These are phyloP conservation scores for Scaeva pyrastri DNA, from an alignment of 2,888 invertebrate species.

Conservation along the genomic window DNA sequence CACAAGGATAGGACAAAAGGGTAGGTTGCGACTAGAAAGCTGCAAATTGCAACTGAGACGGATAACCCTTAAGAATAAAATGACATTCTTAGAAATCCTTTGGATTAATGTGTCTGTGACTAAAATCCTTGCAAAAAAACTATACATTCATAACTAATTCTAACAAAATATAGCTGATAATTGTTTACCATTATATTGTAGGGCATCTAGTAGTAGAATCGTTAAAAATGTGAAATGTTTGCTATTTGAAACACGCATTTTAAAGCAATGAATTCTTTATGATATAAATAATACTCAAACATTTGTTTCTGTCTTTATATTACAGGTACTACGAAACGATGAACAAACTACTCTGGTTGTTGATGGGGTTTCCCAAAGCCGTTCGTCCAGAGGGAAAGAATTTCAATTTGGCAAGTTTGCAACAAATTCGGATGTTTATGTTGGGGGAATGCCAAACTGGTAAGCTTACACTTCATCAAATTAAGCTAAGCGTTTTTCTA, in stretches of 20 bases:
- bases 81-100: slow-evolving; percentile 40
- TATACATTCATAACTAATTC: slow-evolving; percentile 42
- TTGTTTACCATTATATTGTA: slow-evolving; percentile 33
- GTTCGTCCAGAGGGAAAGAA: slow-evolving; percentile 93
- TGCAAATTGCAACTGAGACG: slow-evolving; percentile 5
- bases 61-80: slow-evolving; percentile 14
- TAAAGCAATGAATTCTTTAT: no score
- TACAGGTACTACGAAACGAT: slow-evolving; percentile 88
- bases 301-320: slow-evolving; percentile 36
- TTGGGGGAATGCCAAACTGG: slow-evolving; percentile 98
- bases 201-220: slow-evolving; percentile 15
- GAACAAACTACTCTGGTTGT: slow-evolving; percentile 94
- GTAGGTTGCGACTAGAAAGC: no score
- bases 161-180: slow-evolving; percentile 32
- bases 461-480: slow-evolving; percentile 82
- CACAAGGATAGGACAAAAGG: neutral
- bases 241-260: slow-evolving; percentile 41
- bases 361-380: slow-evolving; percentile 91
- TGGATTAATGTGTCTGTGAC: neutral
- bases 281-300: neutral
- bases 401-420: slow-evolving; percentile 94
- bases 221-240: slow-evolving; percentile 48
- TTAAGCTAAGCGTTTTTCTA: slow-evolving; percentile 36
- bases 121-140: slow-evolving; percentile 26
- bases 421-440: slow-evolving; percentile 96